Evolutionary conservation across 2,113 vertebrate species (phyloP).

Genomic region (Pluvianellus socialis): DNA sequence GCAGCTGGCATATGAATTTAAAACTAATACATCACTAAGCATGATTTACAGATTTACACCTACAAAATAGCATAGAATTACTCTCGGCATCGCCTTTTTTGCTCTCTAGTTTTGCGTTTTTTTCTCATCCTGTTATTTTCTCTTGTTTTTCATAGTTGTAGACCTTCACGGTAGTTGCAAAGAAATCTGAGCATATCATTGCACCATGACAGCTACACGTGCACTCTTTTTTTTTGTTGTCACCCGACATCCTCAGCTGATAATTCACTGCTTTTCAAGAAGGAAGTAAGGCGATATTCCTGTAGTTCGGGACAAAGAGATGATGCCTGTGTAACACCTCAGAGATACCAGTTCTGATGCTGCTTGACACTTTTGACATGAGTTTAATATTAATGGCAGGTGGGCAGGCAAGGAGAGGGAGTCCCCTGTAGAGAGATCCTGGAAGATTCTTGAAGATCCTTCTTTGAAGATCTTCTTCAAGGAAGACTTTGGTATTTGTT

Average conservation of each 20-base stretch:
- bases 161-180: neutral
- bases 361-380: neutral
- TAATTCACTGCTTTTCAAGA: neutral
- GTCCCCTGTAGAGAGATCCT: neutral
- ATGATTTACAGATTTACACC: neutral
- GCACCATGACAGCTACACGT: accelerated
- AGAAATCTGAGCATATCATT: neutral
- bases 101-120: neutral
- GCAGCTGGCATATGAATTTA: neutral
- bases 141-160: neutral
- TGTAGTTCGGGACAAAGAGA: neutral
- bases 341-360: neutral
- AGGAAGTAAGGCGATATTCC: neutral
- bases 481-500: neutral
- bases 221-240: neutral
- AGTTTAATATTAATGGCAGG: neutral
- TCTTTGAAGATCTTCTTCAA: neutral
- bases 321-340: neutral
- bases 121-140: neutral
- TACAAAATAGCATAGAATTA: neutral
- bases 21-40: neutral
- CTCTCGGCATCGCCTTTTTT: neutral
- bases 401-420: neutral
- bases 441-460: neutral
- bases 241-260: neutral